Evolutionary conservation across 2,797 vertebrate genomes (phyloP).

Genomic region (Syndactyla subalaris): DNA sequence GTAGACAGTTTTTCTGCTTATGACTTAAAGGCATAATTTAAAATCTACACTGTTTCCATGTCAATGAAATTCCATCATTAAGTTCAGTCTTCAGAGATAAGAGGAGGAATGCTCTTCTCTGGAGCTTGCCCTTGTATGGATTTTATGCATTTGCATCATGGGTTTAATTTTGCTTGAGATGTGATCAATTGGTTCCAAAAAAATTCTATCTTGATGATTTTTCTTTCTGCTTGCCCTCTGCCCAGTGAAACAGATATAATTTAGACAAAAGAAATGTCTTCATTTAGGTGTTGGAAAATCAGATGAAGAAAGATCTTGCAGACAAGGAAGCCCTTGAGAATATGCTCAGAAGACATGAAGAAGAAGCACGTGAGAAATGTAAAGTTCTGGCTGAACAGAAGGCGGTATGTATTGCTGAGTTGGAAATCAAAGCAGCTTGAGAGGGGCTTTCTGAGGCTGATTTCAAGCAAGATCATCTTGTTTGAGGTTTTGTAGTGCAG

Average conservation of each 20-base stretch:
- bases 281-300: conserved; percentile 90
- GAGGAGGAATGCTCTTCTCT: not conserved
- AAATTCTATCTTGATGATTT: not conserved
- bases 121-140: not conserved
- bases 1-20: not conserved
- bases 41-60: not conserved
- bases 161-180: conserved; percentile 18
- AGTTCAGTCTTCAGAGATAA: not conserved
- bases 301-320: conserved; percentile 94
- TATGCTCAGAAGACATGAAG: conserved; percentile 89
- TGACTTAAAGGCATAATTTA: not conserved
- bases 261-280: conserved; percentile 68
- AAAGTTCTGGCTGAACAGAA: conserved; percentile 97
- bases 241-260: conserved; percentile 65
- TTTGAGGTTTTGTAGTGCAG: not conserved
- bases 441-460: not conserved
- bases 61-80: not conserved
- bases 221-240: conserved; percentile 50
- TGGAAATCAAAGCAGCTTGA: conserved; percentile 9
- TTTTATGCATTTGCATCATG: not conserved
- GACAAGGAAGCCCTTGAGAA: conserved; percentile 94
- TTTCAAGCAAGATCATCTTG: conserved; percentile 21
- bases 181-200: not conserved
- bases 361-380: conserved; percentile 93
- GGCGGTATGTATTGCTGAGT: conserved; percentile 82